These are phyloP conservation scores for Pheosia gnoma DNA, from an alignment of 2,888 invertebrate genomes.

Conservation along the genomic window DNA sequence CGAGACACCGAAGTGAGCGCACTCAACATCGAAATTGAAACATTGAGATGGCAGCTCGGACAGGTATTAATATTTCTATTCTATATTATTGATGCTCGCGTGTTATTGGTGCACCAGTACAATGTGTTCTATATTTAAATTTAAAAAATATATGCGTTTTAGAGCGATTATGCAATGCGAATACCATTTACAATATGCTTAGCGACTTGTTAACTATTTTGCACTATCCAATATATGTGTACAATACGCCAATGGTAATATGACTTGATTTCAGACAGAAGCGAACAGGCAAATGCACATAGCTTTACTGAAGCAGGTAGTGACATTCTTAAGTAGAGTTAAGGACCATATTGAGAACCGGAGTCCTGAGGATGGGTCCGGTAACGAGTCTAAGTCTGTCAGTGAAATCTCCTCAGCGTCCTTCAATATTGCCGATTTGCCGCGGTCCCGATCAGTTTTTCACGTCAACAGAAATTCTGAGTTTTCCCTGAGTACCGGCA, in stretches of 20 bases:
- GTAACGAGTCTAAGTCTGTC: conserved; percentile 43
- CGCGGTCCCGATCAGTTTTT: conserved; percentile 71
- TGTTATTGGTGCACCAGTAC: conserved; percentile 58
- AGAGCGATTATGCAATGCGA: conserved; percentile 38
- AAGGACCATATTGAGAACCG: conserved; percentile 85
- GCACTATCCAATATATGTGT: conserved; percentile 14
- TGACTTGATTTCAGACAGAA: conserved; percentile 84
- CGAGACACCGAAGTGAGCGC: conserved; percentile 73
- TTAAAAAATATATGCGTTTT: conserved; percentile 3
- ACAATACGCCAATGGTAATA: conserved; percentile 40
- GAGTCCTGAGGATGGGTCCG: conserved; percentile 47
- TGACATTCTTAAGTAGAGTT: conserved; percentile 87
- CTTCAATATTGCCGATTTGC: conserved; percentile 63
- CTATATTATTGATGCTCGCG: conserved; percentile 14
- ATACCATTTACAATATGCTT: conserved; percentile 35
- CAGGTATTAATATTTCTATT: conserved; percentile 79
- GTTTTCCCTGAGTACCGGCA: conserved; percentile 54
- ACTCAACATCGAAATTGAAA: conserved; percentile 87
- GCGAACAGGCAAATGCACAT: conserved; percentile 89
- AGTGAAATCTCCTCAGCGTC: conserved; percentile 45
- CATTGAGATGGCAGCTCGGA: conserved; percentile 88
- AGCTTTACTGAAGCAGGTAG: conserved; percentile 88
- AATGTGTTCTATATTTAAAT: not conserved
- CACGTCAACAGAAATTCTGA: conserved; percentile 71
- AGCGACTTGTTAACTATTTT: conserved; percentile 38